Conservation (phyloP, 2,797 vertebrate genomes). For the Uromys caudimaculatus region DNA sequence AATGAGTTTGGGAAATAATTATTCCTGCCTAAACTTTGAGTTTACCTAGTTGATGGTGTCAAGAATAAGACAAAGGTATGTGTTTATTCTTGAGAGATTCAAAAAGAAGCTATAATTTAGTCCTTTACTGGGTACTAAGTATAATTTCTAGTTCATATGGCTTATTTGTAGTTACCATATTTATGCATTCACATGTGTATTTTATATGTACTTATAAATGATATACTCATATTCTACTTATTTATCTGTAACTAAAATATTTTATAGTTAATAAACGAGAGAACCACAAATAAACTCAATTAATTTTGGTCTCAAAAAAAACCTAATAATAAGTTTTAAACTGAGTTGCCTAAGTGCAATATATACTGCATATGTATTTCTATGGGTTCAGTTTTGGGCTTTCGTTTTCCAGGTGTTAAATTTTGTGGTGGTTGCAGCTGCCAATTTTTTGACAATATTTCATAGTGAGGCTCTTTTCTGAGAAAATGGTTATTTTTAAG, state of each 20-base stretch:
- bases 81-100: neutral
- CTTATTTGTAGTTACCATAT: neutral
- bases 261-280: neutral
- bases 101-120: neutral
- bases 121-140: neutral
- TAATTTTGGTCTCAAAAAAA: neutral
- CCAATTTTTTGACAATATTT: neutral
- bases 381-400: neutral
- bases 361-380: neutral
- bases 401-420: neutral
- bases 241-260: neutral
- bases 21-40: neutral
- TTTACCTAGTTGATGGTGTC: neutral
- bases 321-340: neutral
- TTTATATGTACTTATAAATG: neutral
- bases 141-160: neutral
- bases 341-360: neutral
- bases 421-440: neutral
- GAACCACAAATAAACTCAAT: neutral
- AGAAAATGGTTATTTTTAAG: neutral
- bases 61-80: neutral
- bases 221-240: neutral
- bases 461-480: neutral
- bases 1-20: neutral
- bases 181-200: neutral